Evolutionary conservation across 2,888 invertebrate genomes (phyloP).

Genomic region (Pammene fasciana): DNA sequence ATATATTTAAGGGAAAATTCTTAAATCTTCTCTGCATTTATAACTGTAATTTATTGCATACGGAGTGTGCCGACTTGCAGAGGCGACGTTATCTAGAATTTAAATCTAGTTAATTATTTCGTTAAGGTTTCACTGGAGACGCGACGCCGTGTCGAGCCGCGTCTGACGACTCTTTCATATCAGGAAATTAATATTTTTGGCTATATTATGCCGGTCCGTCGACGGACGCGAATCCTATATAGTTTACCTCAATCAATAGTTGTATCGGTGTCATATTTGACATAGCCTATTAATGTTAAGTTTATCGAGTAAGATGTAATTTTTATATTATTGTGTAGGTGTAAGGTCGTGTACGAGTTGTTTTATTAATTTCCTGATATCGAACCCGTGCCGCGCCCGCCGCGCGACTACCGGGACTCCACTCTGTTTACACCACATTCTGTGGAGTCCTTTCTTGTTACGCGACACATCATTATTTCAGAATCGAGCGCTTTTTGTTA

Average conservation of each 20-base stretch:
- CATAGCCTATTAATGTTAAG: slow-evolving; percentile 82
- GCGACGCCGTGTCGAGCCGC: slow-evolving; percentile 53
- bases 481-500: slow-evolving; percentile 14
- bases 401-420: slow-evolving; percentile 38
- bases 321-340: slow-evolving; percentile 67
- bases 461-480: slow-evolving; percentile 9
- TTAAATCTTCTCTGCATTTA: slow-evolving; percentile 64
- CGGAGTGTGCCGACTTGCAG: slow-evolving; percentile 54
- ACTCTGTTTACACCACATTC: slow-evolving; percentile 25
- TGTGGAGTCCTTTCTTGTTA: slow-evolving; percentile 16
- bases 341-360: slow-evolving; percentile 76
- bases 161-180: slow-evolving; percentile 67
- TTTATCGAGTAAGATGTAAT: slow-evolving; percentile 75
- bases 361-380: slow-evolving; percentile 66
- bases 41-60: slow-evolving; percentile 58
- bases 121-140: slow-evolving; percentile 45
- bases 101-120: slow-evolving; percentile 51
- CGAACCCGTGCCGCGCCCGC: slow-evolving; percentile 48
- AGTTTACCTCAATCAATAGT: slow-evolving; percentile 81
- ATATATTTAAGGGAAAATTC: slow-evolving; percentile 51
- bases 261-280: slow-evolving; percentile 78
- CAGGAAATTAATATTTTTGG: slow-evolving; percentile 67
- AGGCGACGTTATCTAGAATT: slow-evolving; percentile 50
- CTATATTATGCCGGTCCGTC: slow-evolving; percentile 65
- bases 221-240: slow-evolving; percentile 75